Base-by-base conservation (phyloP, 2,888 invertebrate species). In the Branchellion lobata region DNA sequence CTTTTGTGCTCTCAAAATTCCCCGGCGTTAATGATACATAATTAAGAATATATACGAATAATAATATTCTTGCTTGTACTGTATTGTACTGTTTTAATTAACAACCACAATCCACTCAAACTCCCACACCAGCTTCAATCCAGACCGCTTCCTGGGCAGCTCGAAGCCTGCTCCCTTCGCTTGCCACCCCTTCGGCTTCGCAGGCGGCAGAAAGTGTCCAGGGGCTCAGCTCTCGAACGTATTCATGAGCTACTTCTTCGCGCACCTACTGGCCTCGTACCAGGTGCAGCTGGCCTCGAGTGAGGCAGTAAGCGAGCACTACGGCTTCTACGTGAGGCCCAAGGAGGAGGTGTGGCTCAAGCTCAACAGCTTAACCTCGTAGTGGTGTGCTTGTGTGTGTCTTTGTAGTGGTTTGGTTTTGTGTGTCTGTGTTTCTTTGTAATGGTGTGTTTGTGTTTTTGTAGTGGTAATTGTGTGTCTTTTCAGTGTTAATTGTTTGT, bases 111-210 rank as follows among this genome's bases (percentile, higher is more conserved):
- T n/a, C n/a, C n/a, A n/a, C n/a, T n/a, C n/a, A n/a, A n/a, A n/a
- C n/a, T 40, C 40, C n/a, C 14, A 34, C 31, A 18, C 33, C 76
- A 87, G 87, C 47, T 87, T 87, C 84, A 86, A 87, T 79, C 87
- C 87, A 1, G 86, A 86, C 57, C 83, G 87, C 51, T 86, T 87
- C 78, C 40, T 40, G 14, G 5, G 8, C 8, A 83, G 79, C 68
- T 57, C 79, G 24, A 84, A 86, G 33, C 81, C 84, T 57, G 83
- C 85, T 57, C 57, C 84, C 1, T 82, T 85, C 29, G 83, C 85
- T 0, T 88, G 86, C 81, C 83, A 84, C 71, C 87, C 87, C 0
- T 88, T 87, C 83, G 88, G 88, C 1, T 87, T 88, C 84, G 86
- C 86, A 75, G 88, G 88, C 18, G 86, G 86, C 78, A 82, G 86